Base-by-base conservation (phyloP, 2,113 vertebrate genomes). In the Diadophis punctatus region DNA sequence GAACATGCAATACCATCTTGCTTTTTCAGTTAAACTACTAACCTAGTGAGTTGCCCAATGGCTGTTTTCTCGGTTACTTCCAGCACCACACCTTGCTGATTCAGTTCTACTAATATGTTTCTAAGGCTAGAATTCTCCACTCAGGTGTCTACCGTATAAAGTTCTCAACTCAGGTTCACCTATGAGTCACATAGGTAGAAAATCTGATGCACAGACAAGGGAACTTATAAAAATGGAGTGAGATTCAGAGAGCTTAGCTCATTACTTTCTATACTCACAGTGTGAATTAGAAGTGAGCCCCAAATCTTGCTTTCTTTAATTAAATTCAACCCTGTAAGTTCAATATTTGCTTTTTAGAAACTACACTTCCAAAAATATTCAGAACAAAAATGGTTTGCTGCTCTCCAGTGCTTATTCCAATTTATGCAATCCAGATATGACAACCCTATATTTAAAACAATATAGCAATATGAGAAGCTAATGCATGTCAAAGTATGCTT, bases 31-130 rank as follows among this genome's bases (percentile, higher is more conserved):
- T 49, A 56, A 84, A 58, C n/a, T 14, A 11, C 90, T 85, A 84
- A 60, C 51, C 63, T 86, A 91, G 53, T 48, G 68, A 89, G n/a
- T 23, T 39, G 63, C 39, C 27, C 52, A 93, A 80, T 43, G 53
- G 39, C 10, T 84, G 30, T 86, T 52, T 58, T 58, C 55, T 23
- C 20, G 85, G 58, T 4, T 8, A 25, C 49, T 43, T 11, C 87
- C n/a, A 46, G 60, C 46, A 86, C 90, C 87, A 46, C 93, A 68
- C 93, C 93, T 87, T 43, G 16, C 34, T 91, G 90, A 91, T 74
- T 93, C 90, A 89, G 1, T 11, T 18, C 23, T 88, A 8, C n/a
- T 30, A 53, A 91, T 86, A 52, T 0, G 6, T 58, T 91, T 93
- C 56, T 53, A 88, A 48, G 27, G 18, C 84, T 84, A 58, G 51